Evolutionary conservation across 2,113 vertebrate species (phyloP).

Genomic region (Podarcis muralis): DNA sequence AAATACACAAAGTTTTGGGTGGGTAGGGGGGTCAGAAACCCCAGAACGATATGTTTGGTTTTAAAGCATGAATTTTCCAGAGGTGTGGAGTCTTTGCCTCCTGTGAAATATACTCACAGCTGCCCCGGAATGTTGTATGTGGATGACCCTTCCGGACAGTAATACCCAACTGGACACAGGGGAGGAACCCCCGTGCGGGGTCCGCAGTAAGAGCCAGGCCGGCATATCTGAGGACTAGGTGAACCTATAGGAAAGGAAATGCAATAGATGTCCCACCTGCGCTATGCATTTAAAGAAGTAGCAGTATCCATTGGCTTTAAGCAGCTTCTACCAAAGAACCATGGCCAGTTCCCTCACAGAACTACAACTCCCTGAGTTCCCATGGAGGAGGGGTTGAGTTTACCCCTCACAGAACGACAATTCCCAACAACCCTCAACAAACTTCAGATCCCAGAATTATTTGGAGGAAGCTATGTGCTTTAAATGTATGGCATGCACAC

Average conservation of each 20-base stretch:
- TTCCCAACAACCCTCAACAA: too few relatives aligned
- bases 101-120: constrained; percentile 73
- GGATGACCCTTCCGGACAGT: constrained; percentile 84
- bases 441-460: too few relatives aligned
- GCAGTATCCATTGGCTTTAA: neutral
- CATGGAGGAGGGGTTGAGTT: too few relatives aligned
- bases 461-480: too few relatives aligned
- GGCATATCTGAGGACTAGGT: constrained; percentile 79
- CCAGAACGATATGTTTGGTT: neutral
- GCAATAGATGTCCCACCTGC: neutral
- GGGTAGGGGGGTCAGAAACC: too few relatives aligned
- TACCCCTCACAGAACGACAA: too few relatives aligned
- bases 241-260: constrained; percentile 74
- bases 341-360: too few relatives aligned
- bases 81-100: neutral
- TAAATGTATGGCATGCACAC: too few relatives aligned
- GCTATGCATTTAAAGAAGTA: neutral
- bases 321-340: neutral
- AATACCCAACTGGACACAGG: constrained; percentile 85
- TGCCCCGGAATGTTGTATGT: constrained; percentile 80
- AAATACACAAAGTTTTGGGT: fast-evolving
- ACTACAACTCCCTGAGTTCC: too few relatives aligned
- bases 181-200: constrained; percentile 79
- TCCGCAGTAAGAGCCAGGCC: constrained; percentile 84
- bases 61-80: neutral